A percentile compares a stretch with the other conserved stretches of the same genome.
phyloP scores from a whole-genome alignment of 2,888 invertebrate genomes.

The Rotaria magnacalcarata region DNA sequence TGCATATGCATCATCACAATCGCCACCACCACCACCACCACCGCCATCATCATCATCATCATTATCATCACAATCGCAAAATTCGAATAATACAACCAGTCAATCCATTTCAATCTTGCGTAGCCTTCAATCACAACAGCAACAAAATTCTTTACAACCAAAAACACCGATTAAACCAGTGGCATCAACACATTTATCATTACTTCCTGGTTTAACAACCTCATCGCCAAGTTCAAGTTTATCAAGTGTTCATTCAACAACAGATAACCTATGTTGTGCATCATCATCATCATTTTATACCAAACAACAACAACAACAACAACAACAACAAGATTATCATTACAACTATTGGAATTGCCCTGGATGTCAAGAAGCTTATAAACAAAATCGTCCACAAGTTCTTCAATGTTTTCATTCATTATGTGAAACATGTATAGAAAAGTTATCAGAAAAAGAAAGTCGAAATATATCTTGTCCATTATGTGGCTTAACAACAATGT shows the following conservation, averaged over 20 bases:
- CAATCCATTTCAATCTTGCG: conserved; percentile 3
- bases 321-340: conserved; percentile 25
- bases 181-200: neutral
- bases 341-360: conserved; percentile 1
- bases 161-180: neutral
- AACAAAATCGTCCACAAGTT: conserved; percentile 48
- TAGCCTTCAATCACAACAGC: neutral
- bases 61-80: neutral
- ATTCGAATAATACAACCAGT: neutral
- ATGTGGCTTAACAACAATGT: conserved; percentile 59
- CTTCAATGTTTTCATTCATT: conserved; percentile 68
- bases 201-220: neutral
- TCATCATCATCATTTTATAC: conserved; percentile 10
- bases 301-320: neutral
- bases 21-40: neutral
- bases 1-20: conserved; percentile 29
- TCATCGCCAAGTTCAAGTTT: conserved; percentile 11
- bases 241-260: conserved; percentile 13
- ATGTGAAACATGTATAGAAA: conserved; percentile 76
- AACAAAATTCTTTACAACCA: neutral
- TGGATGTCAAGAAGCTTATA: neutral
- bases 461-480: conserved; percentile 63
- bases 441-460: conserved; percentile 55
- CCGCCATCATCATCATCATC: neutral
- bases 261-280: neutral